Evolutionary conservation across 2,797 vertebrate species (phyloP), one percentile per base, ranked within the genome.

Genomic region (Cuniculus paca): DNA sequence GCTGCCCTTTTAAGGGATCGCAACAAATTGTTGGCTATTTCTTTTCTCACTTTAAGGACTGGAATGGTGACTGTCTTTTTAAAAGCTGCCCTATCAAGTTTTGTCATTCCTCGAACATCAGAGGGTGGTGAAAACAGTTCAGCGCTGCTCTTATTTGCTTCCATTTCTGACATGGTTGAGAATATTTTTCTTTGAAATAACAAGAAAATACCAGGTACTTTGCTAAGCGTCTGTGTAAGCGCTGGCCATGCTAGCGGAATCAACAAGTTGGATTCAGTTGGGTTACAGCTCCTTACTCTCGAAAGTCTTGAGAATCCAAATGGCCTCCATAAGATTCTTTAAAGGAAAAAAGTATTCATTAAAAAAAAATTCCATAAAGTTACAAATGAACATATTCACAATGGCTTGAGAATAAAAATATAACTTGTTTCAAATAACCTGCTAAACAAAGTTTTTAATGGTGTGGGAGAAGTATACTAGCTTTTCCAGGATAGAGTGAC

Each of bases 41-140:
- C 98, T 56, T 98, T 99, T 68, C 98, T 99, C 79, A 99, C 99
- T 94, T 99, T 99, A 42, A 99, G 98, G 78, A 99, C 99, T 13
- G 99, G 99, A 90, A 99, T 98, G 10, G 97, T 98, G 20, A 99
- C 94, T 10, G 98, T 99, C 98, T 98, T 99, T 93, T 98, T 98
- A 98, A 99, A 99, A 95, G 99, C 99, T 4, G 99, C 98, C 95
- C 98, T 99, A 97, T 99, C 97, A 54, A 99, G 99, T 14, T 93
- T 75, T 26, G 98, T 99, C 99, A 99, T 99, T 56, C 99, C 99
- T 61, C 99, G 98, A 72, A 99, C 99, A 70, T 97, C 84, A 5
- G 99, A 97, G 94, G 99, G 99, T 3, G 99, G 98, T 0, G 72
- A 97, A 97, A 99, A 99, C 34, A 98, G 95, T 39, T 99, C 99